Percentiles rank a stretch among this genome's conserved stretches.
These are phyloP conservation scores for Bradysia coprophila DNA, from an alignment of 1,140 invertebrate genomes.

Conservation along the genomic window DNA sequence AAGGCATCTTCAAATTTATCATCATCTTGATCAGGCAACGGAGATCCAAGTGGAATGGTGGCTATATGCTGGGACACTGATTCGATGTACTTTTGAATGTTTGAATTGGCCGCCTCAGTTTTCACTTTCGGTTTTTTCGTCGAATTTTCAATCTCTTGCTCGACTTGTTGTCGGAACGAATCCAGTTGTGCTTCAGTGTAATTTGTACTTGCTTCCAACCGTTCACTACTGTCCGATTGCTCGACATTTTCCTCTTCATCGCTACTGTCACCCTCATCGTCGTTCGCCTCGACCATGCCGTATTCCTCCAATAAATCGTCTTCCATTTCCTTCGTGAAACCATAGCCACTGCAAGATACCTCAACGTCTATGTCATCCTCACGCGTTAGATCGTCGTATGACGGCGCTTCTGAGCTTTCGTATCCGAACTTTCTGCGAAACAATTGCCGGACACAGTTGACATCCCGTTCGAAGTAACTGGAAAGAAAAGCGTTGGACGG, in stretches of 20 bases:
- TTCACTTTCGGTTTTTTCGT: slow-evolving; percentile 10
- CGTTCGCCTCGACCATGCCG: neutral
- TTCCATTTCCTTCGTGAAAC: slow-evolving; percentile 72
- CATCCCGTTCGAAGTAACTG: slow-evolving; percentile 90
- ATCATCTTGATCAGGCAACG: slow-evolving; percentile 9
- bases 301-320: slow-evolving; percentile 36
- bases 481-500: slow-evolving; percentile 7
- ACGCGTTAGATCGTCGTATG: slow-evolving; percentile 69
- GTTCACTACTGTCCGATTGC: slow-evolving; percentile 14
- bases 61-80: slow-evolving; percentile 19
- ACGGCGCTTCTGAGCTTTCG: slow-evolving; percentile 76
- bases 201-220: slow-evolving; percentile 11
- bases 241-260: slow-evolving; percentile 21
- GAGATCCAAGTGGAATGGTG: too few relatives aligned
- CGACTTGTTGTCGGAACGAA: slow-evolving; percentile 29
- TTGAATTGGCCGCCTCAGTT: slow-evolving; percentile 11
- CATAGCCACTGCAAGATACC: slow-evolving; percentile 78
- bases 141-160: slow-evolving; percentile 22
- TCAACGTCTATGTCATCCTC: slow-evolving; percentile 75
- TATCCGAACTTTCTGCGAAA: slow-evolving; percentile 83
- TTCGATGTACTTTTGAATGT: slow-evolving; percentile 21
- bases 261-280: slow-evolving; percentile 8
- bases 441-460: slow-evolving; percentile 80
- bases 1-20: slow-evolving; percentile 6
- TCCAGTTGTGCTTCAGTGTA: slow-evolving; percentile 26